Evolutionary conservation across 2,797 vertebrate species (phyloP).

Genomic region (Gobionotothen gibberifrons): DNA sequence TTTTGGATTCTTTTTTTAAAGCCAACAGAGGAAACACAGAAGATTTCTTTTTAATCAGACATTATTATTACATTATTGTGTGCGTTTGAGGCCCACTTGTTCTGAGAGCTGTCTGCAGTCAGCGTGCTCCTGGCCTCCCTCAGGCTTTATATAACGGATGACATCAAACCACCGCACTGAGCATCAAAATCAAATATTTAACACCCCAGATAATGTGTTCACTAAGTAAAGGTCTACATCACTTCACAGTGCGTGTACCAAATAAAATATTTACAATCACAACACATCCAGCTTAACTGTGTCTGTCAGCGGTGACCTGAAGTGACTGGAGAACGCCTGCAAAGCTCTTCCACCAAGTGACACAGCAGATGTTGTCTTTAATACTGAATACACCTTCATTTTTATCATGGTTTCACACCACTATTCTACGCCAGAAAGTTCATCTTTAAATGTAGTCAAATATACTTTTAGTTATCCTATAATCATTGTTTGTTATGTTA

Average conservation of each 20-base stretch:
- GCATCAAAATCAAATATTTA: conserved; percentile 75
- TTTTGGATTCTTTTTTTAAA: conserved; percentile 10
- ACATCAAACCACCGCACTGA: conserved; percentile 46
- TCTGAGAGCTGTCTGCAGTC: conserved; percentile 9
- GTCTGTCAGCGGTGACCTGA: conserved; percentile 23
- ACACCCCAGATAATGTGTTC: conserved; percentile 39
- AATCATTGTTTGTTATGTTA: not conserved
- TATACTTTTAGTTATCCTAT: not conserved
- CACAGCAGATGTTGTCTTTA: conserved; percentile 42
- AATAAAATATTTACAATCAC: conserved; percentile 65
- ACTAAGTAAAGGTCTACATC: conserved; percentile 40
- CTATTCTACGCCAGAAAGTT: not conserved
- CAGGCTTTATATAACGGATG: conserved; percentile 65
- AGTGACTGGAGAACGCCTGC: conserved; percentile 6
- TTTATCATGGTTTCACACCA: conserved; percentile 12
- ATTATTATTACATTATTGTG: conserved; percentile 15
- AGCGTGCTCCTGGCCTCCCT: conserved; percentile 26
- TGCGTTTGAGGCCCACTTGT: conserved; percentile 9
- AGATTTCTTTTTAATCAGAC: conserved; percentile 3
- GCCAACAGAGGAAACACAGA: not conserved
- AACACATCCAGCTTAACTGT: conserved; percentile 24
- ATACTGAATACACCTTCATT: conserved; percentile 23
- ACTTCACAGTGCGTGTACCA: conserved; percentile 35
- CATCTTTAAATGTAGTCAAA: not conserved
- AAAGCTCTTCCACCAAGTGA: conserved; percentile 43